These are phyloP conservation scores for Pimpla rufipes DNA, from an alignment of 2,888 invertebrate species.

Conservation along the genomic window DNA sequence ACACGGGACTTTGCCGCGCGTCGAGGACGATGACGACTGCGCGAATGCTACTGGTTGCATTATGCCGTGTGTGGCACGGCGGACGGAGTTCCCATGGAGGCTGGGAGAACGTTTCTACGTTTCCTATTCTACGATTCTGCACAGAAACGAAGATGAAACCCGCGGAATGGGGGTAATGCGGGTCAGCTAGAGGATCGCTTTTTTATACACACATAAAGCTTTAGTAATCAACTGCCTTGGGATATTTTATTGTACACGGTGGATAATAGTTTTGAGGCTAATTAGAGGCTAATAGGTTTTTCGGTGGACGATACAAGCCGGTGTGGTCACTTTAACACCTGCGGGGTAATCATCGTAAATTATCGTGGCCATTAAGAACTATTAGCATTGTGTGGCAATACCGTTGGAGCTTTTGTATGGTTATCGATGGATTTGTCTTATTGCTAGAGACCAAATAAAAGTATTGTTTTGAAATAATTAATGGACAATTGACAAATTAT, in stretches of 20 bases:
- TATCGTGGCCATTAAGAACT: background rate
- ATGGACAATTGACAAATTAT: background rate
- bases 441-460: background rate
- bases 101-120: background rate
- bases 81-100: background rate
- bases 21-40: slow-evolving; percentile 22
- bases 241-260: background rate
- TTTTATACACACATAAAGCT: background rate
- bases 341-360: background rate
- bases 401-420: background rate
- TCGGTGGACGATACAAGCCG: background rate
- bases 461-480: background rate
- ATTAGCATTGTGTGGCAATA: background rate
- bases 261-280: background rate
- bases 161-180: background rate
- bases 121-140: background rate
- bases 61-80: background rate
- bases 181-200: background rate
- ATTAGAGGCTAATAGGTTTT: slow-evolving; percentile 3
- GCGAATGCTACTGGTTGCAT: background rate
- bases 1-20: background rate
- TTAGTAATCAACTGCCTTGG: background rate
- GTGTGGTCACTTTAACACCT: slow-evolving; percentile 1
- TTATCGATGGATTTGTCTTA: background rate
- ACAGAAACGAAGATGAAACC: background rate